These are phyloP conservation scores for Ochropleura leucogaster DNA, from an alignment of 2,888 invertebrate genomes.

Conservation along the genomic window DNA sequence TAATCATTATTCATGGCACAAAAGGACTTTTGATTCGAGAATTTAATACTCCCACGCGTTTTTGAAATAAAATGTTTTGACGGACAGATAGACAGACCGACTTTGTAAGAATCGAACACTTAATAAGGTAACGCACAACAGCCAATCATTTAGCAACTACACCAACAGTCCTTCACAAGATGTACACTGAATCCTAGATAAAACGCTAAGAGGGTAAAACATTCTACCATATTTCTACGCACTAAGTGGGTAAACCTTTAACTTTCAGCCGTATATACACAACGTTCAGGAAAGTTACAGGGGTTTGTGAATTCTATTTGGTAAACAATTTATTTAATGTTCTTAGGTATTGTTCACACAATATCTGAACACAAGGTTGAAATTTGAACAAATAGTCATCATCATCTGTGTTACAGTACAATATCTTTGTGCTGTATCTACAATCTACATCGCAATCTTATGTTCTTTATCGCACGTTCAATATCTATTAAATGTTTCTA, in stretches of 20 bases:
- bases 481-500: too few species aligned
- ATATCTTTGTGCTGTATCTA: too few species aligned
- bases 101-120: background rate
- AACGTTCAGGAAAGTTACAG: conserved; percentile 32
- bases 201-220: conserved; percentile 1
- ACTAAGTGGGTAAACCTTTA: conserved; percentile 43
- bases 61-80: too few species aligned
- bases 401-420: too few species aligned
- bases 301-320: conserved; percentile 40
- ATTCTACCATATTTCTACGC: conserved; percentile 21
- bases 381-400: too few species aligned
- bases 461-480: too few species aligned
- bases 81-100: too few species aligned
- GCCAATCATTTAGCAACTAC: background rate
- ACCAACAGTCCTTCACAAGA: background rate
- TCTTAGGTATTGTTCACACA: background rate
- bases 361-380: background rate
- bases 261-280: conserved; percentile 36
- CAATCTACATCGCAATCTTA: too few species aligned
- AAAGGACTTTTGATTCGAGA: too few species aligned
- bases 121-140: background rate
- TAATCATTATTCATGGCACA: too few species aligned
- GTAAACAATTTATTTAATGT: conserved; percentile 43
- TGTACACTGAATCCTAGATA: conserved; percentile 11
- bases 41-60: too few species aligned